phyloP scores from a whole-genome alignment of 2,888 invertebrate species.

The Parthenolecanium corni region DNA sequence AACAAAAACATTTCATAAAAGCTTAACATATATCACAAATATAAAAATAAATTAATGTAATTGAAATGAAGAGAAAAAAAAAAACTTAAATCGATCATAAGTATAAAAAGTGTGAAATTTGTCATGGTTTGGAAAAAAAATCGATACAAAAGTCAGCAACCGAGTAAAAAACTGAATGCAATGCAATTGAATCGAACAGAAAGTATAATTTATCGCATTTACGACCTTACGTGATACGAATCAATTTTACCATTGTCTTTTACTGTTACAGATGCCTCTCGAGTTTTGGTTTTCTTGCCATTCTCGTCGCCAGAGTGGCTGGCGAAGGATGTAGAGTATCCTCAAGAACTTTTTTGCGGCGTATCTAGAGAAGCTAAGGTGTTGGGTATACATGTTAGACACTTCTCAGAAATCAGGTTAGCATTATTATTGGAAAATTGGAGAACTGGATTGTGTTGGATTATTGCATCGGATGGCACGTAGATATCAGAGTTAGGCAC shows the following conservation, averaged over 20 bases:
- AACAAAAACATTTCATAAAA: too few species aligned
- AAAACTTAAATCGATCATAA: too few species aligned
- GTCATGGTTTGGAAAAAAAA: too few species aligned
- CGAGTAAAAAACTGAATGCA: too few species aligned
- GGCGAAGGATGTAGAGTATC: conserved; percentile 54
- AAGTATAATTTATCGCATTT: too few species aligned
- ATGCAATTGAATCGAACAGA: too few species aligned
- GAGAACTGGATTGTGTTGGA: neutral
- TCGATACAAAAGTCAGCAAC: too few species aligned
- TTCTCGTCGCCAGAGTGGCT: conserved; percentile 48
- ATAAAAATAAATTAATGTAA: too few species aligned
- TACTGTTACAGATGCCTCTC: conserved; percentile 52
- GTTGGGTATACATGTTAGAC: too few species aligned
- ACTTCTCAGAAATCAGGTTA: neutral
- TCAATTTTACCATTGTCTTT: conserved; percentile 63
- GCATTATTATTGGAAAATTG: neutral
- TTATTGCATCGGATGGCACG: neutral
- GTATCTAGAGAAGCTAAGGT: neutral
- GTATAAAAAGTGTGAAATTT: too few species aligned
- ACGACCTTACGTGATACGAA: conserved; percentile 40
- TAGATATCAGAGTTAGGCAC: neutral
- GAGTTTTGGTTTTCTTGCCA: conserved; percentile 46
- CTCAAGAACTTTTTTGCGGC: conserved; percentile 33
- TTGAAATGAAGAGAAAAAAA: too few species aligned
- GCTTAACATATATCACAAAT: too few species aligned